A percentile compares a stretch with the other conserved stretches of the same genome.
Evolutionary conservation across 2,888 invertebrate species (phyloP).

Genomic region (Leuctra nigra): DNA sequence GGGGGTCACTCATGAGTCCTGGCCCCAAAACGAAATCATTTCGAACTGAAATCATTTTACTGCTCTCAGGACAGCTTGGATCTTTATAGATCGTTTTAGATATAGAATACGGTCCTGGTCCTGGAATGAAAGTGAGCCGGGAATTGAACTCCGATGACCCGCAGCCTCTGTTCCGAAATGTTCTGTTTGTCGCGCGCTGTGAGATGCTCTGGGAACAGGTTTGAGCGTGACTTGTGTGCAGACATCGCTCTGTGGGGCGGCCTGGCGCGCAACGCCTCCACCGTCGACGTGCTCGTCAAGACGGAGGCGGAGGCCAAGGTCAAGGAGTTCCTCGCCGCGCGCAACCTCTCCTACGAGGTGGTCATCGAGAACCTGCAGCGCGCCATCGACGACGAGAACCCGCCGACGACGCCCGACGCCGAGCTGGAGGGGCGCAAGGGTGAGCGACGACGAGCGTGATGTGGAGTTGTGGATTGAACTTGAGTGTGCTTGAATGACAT

Average conservation of each 20-base stretch:
- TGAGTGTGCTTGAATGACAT: background rate
- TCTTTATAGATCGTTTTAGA: too few species aligned
- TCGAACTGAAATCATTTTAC: too few species aligned
- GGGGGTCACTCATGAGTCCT: too few species aligned
- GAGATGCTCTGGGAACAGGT: too few species aligned
- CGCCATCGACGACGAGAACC: slow-evolving; percentile 75
- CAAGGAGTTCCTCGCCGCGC: slow-evolving; percentile 51
- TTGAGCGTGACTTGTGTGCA: too few species aligned
- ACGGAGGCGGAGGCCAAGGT: slow-evolving; percentile 57
- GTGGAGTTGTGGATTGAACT: background rate
- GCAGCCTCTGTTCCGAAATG: too few species aligned
- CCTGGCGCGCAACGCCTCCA: slow-evolving; percentile 21
- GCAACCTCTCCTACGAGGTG: slow-evolving; percentile 59
- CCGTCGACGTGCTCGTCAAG: slow-evolving; percentile 61
- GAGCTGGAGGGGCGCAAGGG: slow-evolving; percentile 64
- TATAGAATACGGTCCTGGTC: too few species aligned
- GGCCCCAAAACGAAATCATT: too few species aligned
- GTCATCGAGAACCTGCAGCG: slow-evolving; percentile 71
- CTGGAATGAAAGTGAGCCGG: too few species aligned
- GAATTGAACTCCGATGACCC: too few species aligned
- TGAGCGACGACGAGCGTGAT: slow-evolving; percentile 37
- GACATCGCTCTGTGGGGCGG: slow-evolving; percentile 28
- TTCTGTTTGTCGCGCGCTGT: too few species aligned
- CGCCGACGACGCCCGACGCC: slow-evolving; percentile 53
- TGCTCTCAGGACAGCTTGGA: too few species aligned